Evolutionary conservation across 1,140 invertebrate species (phyloP).

Genomic region (Dolichoris vasculosae): DNA sequence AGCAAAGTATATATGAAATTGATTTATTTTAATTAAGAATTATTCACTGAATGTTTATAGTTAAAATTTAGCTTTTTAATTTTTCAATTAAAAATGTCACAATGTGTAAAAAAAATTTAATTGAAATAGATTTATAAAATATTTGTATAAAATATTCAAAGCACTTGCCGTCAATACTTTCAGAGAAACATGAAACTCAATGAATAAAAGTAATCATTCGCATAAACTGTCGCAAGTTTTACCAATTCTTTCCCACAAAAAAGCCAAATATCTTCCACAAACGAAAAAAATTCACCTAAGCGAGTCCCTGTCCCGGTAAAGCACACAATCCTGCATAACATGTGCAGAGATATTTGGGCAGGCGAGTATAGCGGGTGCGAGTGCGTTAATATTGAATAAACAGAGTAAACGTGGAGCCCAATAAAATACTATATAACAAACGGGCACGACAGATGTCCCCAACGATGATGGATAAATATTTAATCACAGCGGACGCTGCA

Average conservation of each 20-base stretch:
- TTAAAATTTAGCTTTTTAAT: no score
- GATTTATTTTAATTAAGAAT: no score
- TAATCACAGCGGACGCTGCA: constrained; percentile 31
- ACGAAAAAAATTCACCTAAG: not conserved
- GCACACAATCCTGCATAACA: not conserved
- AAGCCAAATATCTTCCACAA: not conserved
- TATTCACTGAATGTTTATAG: no score
- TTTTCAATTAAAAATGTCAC: no score
- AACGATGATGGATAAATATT: constrained; percentile 52
- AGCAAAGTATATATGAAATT: no score
- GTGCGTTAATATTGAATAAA: constrained; percentile 26
- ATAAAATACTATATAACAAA: not conserved
- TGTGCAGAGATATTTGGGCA: not conserved
- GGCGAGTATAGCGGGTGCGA: not conserved
- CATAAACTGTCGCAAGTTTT: not conserved
- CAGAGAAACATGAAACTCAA: no score
- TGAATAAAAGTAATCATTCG: not conserved
- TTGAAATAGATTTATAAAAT: no score
- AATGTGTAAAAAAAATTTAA: no score
- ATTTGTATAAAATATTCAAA: no score
- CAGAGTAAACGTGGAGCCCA: not conserved
- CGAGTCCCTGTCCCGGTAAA: no score
- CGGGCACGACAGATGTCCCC: constrained; percentile 47
- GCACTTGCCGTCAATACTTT: no score
- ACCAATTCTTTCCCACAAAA: not conserved